Base-by-base conservation (phyloP, 2,888 invertebrate genomes). In the Neoitamus cyanurus region DNA sequence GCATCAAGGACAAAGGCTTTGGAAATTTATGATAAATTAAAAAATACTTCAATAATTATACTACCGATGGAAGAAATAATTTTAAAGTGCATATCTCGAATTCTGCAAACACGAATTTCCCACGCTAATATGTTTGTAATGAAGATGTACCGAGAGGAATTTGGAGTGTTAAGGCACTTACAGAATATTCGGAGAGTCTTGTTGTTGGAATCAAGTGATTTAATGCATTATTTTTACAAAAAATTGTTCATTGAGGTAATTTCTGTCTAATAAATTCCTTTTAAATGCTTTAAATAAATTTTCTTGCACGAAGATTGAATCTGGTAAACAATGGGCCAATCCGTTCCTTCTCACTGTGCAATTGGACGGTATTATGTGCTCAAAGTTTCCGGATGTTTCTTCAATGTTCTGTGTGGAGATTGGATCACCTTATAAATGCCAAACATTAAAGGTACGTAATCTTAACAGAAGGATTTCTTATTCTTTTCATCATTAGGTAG, bases 191-290 rank as follows among this genome's bases (percentile, higher is more conserved):
- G 93, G 36, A 91, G 90, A 46, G 90, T 93, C 20, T 90, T 92
- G 70, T 90, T 93, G 86, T 90, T 93, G 89, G 93, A 93, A 87
- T 91, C 92, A 2, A 92, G 92, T 72, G 92, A 93, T 87, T 86
- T 93, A 15, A 91, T 93, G 91, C 91, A 92, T 82, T 91, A 91
- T 58, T 93, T 93, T 87, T 92, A 92, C 87, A 90, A 90, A 6
- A 89, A 90, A 34, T 88, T 93, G 68, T 93, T 93, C 87, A 88
- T 89, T 1, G 91, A 92, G 90, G 93, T 92, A 87, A 87, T 1
- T 68, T 34, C 0, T 2, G 3, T 6, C 34, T 69, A 5, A 68
- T 31, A 3, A 3, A 5, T 4, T 20, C 68, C 4, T 36, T 6
- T 13, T 3, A 3, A 28, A 20, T 31, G 5, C 6, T 83, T 13